Evolutionary conservation across 2,797 vertebrate genomes (phyloP), one percentile per base, ranked within the genome.

Genomic region (Centroberyx gerrardi): DNA sequence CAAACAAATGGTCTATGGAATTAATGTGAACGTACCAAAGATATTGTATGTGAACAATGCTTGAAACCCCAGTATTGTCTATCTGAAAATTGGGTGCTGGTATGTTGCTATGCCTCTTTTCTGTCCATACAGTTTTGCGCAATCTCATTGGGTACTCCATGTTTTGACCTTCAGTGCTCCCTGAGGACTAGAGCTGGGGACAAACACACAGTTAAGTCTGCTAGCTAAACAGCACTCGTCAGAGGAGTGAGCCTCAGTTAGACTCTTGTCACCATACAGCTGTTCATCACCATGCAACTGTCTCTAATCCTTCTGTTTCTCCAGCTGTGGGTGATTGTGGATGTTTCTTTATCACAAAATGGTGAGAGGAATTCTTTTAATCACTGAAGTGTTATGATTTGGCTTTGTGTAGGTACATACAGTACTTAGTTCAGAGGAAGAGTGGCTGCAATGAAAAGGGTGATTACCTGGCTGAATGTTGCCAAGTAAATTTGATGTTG

Each of bases 281-380:
- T 31, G 62, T 54, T 28, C 8, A 9, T 28, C 18, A 8, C 63
- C 44, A 88, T 90, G 86, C 33, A 2, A 1, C n/a, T 29, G 36
- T 18, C 56, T 44, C 5, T 80, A 8, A 27, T 78, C 5, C 31
- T 88, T 62, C n/a, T 88, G 31, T 12, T 74, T n/a, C 72, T 90
- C 5, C 74, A 84, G 0, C 54, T 90, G 48, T 83, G 70, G 76
- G 46, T 27, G 6, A 64, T 31, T 1, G 29, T 72, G 52, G 29
- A 58, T 1, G n/a, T 74, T n/a, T 64, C 76, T 61, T 48, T 27
- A 6, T 72, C 76, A 7, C 71, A 74, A 29, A 53, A 67, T 9
- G 78, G 86, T 87, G 74, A 83, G 78, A 68, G 4, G 13, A 40
- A 4, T 18, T 58, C 59, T 59, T 49, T 69, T 1, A 4, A 18